These are phyloP conservation scores for Chelonus formosanus DNA, from an alignment of 2,888 invertebrate species.

Conservation along the genomic window DNA sequence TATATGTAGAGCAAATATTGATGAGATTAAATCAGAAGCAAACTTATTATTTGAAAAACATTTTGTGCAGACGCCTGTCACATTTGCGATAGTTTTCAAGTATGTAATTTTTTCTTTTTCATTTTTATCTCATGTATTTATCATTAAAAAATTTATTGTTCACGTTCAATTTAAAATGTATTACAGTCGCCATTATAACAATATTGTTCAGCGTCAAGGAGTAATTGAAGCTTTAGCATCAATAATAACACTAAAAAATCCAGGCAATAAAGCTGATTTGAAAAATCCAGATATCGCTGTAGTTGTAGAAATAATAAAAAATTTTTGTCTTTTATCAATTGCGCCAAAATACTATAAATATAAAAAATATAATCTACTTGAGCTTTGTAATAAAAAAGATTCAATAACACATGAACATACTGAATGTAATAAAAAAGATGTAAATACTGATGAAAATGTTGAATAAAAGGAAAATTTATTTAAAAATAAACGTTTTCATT, in stretches of 20 bases:
- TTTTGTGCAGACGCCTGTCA: constrained; percentile 76
- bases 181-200: constrained; percentile 76
- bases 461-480: no score
- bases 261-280: constrained; percentile 80
- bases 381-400: constrained; percentile 61
- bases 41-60: constrained; percentile 76
- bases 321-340: constrained; percentile 81
- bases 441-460: no score
- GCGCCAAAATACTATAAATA: constrained; percentile 80
- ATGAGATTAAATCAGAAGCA: constrained; percentile 77
- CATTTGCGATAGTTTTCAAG: constrained; percentile 82
- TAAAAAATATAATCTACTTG: constrained; percentile 86
- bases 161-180: neutral
- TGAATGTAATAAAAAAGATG: no score
- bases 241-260: constrained; percentile 74
- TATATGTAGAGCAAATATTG: constrained; percentile 78
- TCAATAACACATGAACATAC: no score
- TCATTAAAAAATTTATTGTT: neutral
- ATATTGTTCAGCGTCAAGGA: constrained; percentile 74
- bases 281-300: constrained; percentile 80
- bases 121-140: constrained; percentile 20
- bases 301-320: constrained; percentile 84
- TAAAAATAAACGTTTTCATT: no score
- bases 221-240: constrained; percentile 79
- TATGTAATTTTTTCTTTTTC: constrained; percentile 48